phyloP scores from a whole-genome alignment of 2,888 invertebrate species.

The Philereme vetulata region DNA sequence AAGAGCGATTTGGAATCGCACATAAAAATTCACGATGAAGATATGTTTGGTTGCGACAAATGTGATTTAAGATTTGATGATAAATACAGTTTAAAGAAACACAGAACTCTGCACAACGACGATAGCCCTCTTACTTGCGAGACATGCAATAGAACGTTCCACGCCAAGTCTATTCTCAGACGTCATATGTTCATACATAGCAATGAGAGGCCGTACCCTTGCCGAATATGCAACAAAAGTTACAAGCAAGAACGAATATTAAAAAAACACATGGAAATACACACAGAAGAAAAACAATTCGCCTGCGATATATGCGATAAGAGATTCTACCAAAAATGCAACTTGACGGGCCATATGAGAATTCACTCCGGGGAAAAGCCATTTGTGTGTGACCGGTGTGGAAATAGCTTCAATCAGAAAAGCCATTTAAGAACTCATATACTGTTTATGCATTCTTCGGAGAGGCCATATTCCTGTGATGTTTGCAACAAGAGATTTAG shows the following conservation, averaged over 20 bases:
- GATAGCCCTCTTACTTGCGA: constrained; percentile 9
- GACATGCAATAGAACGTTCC: constrained; percentile 11
- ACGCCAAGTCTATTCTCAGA: constrained; percentile 7
- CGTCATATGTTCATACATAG: constrained; percentile 17
- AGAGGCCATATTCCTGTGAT: constrained; percentile 43
- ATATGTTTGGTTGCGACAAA: constrained; percentile 5
- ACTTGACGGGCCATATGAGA: constrained; percentile 8
- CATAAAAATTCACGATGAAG: constrained; percentile 1
- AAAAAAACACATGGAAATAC: constrained; percentile 22
- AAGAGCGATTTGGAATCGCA: constrained; percentile 14
- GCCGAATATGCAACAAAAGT: constrained; percentile 16
- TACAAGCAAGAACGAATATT: constrained; percentile 19
- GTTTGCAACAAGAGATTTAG: constrained; percentile 43
- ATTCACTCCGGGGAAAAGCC: constrained; percentile 17
- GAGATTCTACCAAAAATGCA: constrained; percentile 1
- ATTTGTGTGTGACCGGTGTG: constrained; percentile 20
- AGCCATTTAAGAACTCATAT: constrained; percentile 14
- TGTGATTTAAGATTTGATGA: constrained; percentile 18
- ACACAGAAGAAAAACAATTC: constrained; percentile 10
- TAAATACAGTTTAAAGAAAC: constrained; percentile 6
- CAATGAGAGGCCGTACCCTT: constrained; percentile 18
- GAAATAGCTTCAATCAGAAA: constrained; percentile 15
- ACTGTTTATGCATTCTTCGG: constrained; percentile 40
- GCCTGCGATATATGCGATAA: constrained; percentile 20
- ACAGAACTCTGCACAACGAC: background rate